Evolutionary conservation across 2,888 invertebrate species (phyloP), one percentile per base, ranked within the genome.

Genomic region (Agonopterix alstromeriana): DNA sequence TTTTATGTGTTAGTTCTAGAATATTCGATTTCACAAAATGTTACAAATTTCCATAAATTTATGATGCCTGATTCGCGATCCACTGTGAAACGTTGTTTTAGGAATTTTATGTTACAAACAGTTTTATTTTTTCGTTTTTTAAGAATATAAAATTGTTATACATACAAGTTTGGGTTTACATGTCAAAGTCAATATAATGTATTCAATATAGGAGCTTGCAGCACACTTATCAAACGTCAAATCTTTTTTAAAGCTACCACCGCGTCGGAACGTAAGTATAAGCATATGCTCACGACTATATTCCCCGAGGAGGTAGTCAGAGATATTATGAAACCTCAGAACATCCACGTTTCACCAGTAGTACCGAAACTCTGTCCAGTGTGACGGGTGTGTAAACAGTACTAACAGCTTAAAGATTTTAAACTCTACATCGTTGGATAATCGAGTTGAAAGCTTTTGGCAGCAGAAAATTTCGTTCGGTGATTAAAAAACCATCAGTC

Each of bases 31-130:
- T 38, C n/a, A n/a, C 38, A n/a, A 35, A 12, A 36, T 10, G 45
- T 36, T 11, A 45, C 14, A 45, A 45, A 45, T 45, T 45, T 12
- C 36, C 45, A 45, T 45, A 45, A 45, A 12, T 45, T 45, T 36
- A 45, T 14, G 12, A 36, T 12, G 35, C n/a, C n/a, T 35, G 35
- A 9, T 35, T 11, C 44, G 11, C 35, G 11, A 35, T 44, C 35
- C 36, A 11, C 14, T 36, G 10, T 35, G 44, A 35, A 35, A 35
- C 8, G 11, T 35, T 44, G 35, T 38, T 38, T 38, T 9, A 38
- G 38, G n/a, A 3, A 38, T 38, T 38, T 38, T 38, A n/a, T 9
- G 9, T 38, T 38, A n/a, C 9, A n/a, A n/a, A n/a, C n/a, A 38
- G n/a, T n/a, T 9, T n/a, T n/a, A 38, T 38, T n/a, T 9, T 38